A percentile compares a stretch with the other conserved stretches of the same genome.
Conservation (phyloP, 53 echinoderm and acorn worm genomes). For the Glandiceps talaboti region DNA sequence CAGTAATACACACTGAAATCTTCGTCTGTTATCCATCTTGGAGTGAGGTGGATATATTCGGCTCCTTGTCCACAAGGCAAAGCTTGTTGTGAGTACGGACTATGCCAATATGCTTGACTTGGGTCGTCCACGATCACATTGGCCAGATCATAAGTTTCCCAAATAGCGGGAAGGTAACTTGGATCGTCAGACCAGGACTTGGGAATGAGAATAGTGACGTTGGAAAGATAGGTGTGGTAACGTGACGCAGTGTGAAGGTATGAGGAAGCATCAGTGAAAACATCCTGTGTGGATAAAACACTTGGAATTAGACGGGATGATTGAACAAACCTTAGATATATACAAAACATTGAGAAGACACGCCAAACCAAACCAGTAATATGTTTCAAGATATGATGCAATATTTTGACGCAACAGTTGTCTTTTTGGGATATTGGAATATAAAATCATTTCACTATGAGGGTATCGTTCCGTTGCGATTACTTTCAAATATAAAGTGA, state of each 20-base stretch:
- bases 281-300: not conserved
- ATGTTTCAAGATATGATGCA: no score
- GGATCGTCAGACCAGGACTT: conserved; percentile 49
- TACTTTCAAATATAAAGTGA: no score
- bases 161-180: conserved; percentile 40
- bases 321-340: no score
- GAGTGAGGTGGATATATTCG: conserved; percentile 28
- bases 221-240: conserved; percentile 37
- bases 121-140: conserved; percentile 56
- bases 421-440: no score
- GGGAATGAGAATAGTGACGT: conserved; percentile 64
- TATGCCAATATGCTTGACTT: conserved; percentile 23
- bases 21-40: not conserved
- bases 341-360: no score
- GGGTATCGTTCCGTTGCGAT: no score
- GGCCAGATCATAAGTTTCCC: conserved; percentile 53
- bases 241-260: conserved; percentile 46
- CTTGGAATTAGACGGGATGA: no score
- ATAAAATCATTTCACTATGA: no score
- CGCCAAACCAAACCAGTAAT: no score
- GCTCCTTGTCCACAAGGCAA: conserved; percentile 46
- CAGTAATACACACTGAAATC: not conserved
- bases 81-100: conserved; percentile 54
- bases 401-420: no score
- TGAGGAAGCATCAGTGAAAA: conserved; percentile 39